A percentile compares a stretch with the other conserved stretches of the same genome.
Conservation (phyloP, 1,140 invertebrate species). For the Platorchestia sp. region DNA sequence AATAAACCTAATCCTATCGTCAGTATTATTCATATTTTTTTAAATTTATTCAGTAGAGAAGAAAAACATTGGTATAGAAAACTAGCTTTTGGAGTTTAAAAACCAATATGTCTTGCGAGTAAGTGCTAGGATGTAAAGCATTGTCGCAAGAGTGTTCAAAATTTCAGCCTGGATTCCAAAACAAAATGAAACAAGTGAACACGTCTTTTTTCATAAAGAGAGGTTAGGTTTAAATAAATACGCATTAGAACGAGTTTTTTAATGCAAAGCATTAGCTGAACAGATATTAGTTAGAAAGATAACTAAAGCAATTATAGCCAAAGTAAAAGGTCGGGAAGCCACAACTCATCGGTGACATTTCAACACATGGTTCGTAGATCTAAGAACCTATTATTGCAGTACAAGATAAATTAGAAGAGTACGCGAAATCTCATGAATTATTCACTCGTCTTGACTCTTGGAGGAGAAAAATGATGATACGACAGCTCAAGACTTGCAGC, state of each 20-base stretch:
- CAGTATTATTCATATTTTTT: background rate
- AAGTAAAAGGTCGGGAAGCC: background rate
- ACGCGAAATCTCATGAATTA: conserved; percentile 26
- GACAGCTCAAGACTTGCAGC: conserved; percentile 35
- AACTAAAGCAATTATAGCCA: background rate
- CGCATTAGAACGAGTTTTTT: background rate
- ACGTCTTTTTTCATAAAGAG: background rate
- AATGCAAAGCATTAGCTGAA: background rate
- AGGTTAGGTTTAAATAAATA: background rate
- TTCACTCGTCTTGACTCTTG: conserved; percentile 15
- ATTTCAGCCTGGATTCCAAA: background rate
- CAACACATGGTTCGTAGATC: background rate
- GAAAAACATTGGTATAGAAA: background rate
- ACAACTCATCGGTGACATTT: background rate
- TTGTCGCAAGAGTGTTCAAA: background rate
- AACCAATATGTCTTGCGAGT: background rate
- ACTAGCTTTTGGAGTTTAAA: background rate
- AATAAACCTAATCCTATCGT: background rate
- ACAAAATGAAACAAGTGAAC: background rate
- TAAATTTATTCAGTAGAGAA: too few species aligned
- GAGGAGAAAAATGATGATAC: conserved; percentile 49
- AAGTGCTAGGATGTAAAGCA: background rate
- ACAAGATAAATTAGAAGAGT: conserved; percentile 21
- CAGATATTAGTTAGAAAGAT: background rate
- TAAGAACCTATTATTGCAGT: background rate